phyloP scores from a whole-genome alignment of 2,113 vertebrate genomes.

The Trichomycterus rosablanca region DNA sequence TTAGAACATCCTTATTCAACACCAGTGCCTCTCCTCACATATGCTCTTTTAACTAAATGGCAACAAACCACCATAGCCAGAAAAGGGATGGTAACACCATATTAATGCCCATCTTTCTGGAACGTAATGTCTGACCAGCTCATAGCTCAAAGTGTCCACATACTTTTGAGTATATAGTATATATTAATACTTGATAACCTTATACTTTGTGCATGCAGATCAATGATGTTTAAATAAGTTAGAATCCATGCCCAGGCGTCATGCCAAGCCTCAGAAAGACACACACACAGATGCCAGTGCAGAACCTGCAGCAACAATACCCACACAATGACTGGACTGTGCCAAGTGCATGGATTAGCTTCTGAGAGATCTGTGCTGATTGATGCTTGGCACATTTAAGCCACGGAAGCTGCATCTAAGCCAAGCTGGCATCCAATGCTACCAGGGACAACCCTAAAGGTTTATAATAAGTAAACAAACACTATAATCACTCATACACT shows the following conservation, averaged over 20 bases:
- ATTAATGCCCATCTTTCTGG: too few relatives aligned
- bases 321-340: not conserved
- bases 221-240: conserved; percentile 27
- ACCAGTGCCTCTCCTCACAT: too few relatives aligned
- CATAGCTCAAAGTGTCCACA: too few relatives aligned
- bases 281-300: not conserved
- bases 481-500: too few relatives aligned
- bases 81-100: too few relatives aligned
- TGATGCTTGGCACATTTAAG: conserved; percentile 1
- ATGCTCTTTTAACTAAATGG: too few relatives aligned
- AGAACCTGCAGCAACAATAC: not conserved
- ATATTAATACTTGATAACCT: not conserved
- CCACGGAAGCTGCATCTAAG: not conserved
- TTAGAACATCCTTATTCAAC: too few relatives aligned
- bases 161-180: too few relatives aligned
- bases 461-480: too few relatives aligned
- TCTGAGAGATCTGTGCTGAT: conserved; percentile 9
- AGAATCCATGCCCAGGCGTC: not conserved
- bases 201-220: conserved; percentile 3
- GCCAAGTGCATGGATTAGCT: conserved; percentile 20
- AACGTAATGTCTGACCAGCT: too few relatives aligned
- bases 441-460: not conserved
- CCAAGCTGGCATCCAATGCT: not conserved
- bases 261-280: conserved; percentile 1
- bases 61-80: too few relatives aligned